Evolutionary conservation across 2,113 vertebrate genomes (phyloP).

Genomic region (Naja naja): DNA sequence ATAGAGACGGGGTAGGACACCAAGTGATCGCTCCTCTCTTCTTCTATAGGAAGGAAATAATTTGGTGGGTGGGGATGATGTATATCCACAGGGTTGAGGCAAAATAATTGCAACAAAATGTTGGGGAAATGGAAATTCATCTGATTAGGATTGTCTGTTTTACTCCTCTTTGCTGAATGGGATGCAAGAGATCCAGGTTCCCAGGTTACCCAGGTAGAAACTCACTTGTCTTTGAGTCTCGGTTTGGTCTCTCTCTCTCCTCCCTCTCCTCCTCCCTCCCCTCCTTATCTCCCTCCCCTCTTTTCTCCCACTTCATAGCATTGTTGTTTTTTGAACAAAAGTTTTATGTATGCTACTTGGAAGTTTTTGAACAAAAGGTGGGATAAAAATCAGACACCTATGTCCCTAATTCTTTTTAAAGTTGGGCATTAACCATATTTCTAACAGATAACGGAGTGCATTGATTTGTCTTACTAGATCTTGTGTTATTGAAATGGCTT

Average conservation of each 20-base stretch:
- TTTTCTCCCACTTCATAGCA: not conserved
- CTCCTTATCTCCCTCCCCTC: not conserved
- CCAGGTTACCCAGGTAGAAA: too few relatives aligned
- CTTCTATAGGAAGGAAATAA: not conserved
- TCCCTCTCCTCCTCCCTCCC: too few relatives aligned
- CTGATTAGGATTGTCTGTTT: not conserved
- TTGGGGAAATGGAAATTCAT: not conserved
- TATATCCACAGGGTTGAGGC: not conserved
- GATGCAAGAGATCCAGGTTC: not conserved
- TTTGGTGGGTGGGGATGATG: not conserved
- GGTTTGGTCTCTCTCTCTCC: not conserved
- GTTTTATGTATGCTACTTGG: not conserved
- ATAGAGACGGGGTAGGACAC: not conserved
- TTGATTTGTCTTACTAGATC: not conserved
- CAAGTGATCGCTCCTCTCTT: not conserved
- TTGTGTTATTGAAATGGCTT: not conserved
- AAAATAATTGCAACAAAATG: not conserved
- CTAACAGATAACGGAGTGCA: not conserved
- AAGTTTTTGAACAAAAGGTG: not conserved
- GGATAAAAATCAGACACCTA: not conserved
- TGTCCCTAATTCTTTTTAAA: not conserved
- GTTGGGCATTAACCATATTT: not conserved
- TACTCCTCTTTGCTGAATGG: not conserved
- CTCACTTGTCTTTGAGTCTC: not conserved
- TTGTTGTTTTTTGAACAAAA: not conserved